Percentiles rank a stretch among this genome's conserved stretches.
These are phyloP conservation scores for Trachemys scripta DNA, from an alignment of 2,113 vertebrate genomes.

Conservation along the genomic window DNA sequence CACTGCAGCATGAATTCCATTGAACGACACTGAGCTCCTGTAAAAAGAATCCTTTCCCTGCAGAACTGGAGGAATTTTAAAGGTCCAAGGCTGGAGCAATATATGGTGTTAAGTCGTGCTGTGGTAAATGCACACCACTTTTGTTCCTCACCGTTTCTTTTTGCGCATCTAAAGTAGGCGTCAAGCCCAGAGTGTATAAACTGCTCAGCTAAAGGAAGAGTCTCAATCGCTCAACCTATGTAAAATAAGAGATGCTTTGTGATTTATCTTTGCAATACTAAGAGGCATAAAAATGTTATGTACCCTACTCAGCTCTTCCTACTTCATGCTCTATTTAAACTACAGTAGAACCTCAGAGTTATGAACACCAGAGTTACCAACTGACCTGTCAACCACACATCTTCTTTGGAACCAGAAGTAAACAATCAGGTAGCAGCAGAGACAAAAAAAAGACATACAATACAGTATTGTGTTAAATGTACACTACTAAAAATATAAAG, in stretches of 20 bases:
- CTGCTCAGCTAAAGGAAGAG: not conserved
- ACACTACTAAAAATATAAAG: too few species aligned
- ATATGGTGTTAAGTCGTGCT: accelerated
- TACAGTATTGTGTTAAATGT: too few species aligned
- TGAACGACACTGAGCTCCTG: not conserved
- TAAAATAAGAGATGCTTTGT: not conserved
- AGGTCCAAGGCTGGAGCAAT: not conserved
- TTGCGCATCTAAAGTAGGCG: not conserved
- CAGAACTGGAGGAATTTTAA: conserved; percentile 34
- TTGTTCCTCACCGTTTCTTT: not conserved
- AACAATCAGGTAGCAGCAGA: too few species aligned
- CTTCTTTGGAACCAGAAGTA: too few species aligned
- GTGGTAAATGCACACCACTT: not conserved
- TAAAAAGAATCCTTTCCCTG: not conserved
- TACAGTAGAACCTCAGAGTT: too few species aligned
- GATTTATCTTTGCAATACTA: conserved; percentile 4
- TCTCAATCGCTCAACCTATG: not conserved
- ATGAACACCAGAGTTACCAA: too few species aligned
- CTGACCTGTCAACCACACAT: too few species aligned
- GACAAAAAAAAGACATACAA: too few species aligned
- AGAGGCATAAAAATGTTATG: not conserved
- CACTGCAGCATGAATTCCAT: not conserved
- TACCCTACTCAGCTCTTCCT: not conserved
- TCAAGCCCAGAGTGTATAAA: not conserved
- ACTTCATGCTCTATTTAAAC: not conserved